These are phyloP conservation scores for Patiria miniata DNA, from an alignment of 35 echinoderm and acorn worm genomes.

Conservation along the genomic window DNA sequence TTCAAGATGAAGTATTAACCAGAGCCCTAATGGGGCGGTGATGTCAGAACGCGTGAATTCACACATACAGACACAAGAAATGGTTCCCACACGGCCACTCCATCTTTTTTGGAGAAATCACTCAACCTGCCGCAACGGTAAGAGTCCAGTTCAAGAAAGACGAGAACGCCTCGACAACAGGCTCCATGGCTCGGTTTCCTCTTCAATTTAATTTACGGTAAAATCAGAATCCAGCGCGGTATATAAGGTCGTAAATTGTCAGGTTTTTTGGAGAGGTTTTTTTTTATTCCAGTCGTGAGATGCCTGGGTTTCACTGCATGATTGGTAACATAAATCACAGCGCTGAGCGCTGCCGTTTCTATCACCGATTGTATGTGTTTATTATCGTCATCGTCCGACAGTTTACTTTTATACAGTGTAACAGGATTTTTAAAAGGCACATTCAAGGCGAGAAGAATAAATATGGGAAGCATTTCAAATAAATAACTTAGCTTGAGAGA, in stretches of 20 bases:
- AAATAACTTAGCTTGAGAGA: too few species aligned
- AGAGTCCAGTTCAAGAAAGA: not conserved
- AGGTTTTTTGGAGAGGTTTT: not conserved
- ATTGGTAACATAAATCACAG: not conserved
- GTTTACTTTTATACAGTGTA: not conserved
- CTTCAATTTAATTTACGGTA: conserved; percentile 1
- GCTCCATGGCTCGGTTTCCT: not conserved
- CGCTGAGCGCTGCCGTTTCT: too few species aligned
- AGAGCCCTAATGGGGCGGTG: not conserved
- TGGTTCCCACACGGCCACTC: too few species aligned
- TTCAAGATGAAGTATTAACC: not conserved
- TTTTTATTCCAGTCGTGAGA: not conserved
- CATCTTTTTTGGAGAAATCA: too few species aligned
- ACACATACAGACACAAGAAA: too few species aligned
- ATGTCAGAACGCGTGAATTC: not conserved
- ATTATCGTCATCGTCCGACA: not conserved
- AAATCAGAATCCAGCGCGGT: not conserved
- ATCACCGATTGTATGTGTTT: not conserved
- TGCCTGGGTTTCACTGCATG: not conserved
- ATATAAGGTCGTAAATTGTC: not conserved
- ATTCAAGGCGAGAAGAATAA: too few species aligned
- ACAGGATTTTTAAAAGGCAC: too few species aligned
- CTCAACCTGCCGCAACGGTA: not conserved
- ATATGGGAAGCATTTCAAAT: too few species aligned
- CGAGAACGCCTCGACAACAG: not conserved